phyloP scores from a whole-genome alignment of 2,888 invertebrate species.

The Meta bourneti region DNA sequence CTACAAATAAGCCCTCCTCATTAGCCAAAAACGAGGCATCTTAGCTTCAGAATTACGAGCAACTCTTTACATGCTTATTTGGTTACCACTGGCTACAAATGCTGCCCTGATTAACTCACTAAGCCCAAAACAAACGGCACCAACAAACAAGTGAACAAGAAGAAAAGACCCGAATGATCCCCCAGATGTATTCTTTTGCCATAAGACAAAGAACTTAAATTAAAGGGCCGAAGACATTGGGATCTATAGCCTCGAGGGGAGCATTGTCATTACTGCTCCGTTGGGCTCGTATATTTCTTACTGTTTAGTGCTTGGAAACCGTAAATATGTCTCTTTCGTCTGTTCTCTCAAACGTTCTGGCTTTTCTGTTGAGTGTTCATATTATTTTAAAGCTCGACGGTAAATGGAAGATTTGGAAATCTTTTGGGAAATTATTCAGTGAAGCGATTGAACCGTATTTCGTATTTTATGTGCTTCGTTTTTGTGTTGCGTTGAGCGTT shows the following conservation, averaged over 20 bases:
- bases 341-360: not conserved
- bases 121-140: not conserved
- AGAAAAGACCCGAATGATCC: not conserved
- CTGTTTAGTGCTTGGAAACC: not conserved
- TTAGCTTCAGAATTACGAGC: too few species aligned
- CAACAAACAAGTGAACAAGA: not conserved
- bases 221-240: not conserved
- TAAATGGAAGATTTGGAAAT: too few species aligned
- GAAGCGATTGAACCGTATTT: too few species aligned
- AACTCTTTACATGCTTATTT: not conserved
- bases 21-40: too few species aligned
- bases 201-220: conserved; percentile 19
- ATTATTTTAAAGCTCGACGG: not conserved
- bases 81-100: not conserved
- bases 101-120: not conserved
- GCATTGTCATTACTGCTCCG: not conserved
- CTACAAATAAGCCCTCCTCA: too few species aligned
- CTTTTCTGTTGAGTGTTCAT: not conserved
- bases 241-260: not conserved
- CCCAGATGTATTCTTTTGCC: not conserved
- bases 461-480: too few species aligned
- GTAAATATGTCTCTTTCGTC: not conserved
- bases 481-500: too few species aligned
- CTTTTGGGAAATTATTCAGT: too few species aligned
- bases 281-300: too few species aligned